Conservation (phyloP, 1,140 invertebrate species). For the Papilio xuthus region DNA sequence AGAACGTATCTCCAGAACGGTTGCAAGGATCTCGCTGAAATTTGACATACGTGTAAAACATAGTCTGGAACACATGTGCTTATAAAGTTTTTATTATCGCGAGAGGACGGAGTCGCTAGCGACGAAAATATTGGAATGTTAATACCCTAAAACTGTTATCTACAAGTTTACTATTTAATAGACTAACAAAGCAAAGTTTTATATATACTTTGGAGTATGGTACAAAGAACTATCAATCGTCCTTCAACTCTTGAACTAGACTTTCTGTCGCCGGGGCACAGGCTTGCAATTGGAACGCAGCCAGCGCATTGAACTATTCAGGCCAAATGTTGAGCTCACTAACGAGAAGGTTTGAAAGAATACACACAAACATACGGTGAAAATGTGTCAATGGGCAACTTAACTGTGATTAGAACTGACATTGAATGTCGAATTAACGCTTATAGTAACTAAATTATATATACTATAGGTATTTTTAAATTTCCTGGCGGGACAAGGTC, state of each 20-base stretch:
- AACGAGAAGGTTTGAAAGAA: neutral
- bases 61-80: neutral
- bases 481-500: too few species aligned
- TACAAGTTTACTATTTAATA: neutral
- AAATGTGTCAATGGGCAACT: constrained; percentile 19
- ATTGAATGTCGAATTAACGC: neutral
- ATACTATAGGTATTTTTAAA: too few species aligned
- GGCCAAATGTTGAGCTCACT: neutral
- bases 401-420: neutral
- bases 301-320: constrained; percentile 7
- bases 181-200: neutral
- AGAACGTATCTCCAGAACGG: too few species aligned
- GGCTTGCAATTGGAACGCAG: neutral
- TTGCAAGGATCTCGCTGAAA: too few species aligned
- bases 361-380: neutral
- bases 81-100: too few species aligned
- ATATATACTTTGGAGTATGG: neutral
- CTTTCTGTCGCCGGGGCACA: neutral
- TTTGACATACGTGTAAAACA: too few species aligned
- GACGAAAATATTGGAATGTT: neutral
- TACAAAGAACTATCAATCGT: constrained; percentile 7
- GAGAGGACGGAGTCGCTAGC: too few species aligned
- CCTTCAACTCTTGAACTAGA: constrained; percentile 12
- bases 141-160: neutral
- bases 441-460: too few species aligned